Base-by-base conservation (phyloP, 1,140 invertebrate genomes). In the Eubasilissa regina region DNA sequence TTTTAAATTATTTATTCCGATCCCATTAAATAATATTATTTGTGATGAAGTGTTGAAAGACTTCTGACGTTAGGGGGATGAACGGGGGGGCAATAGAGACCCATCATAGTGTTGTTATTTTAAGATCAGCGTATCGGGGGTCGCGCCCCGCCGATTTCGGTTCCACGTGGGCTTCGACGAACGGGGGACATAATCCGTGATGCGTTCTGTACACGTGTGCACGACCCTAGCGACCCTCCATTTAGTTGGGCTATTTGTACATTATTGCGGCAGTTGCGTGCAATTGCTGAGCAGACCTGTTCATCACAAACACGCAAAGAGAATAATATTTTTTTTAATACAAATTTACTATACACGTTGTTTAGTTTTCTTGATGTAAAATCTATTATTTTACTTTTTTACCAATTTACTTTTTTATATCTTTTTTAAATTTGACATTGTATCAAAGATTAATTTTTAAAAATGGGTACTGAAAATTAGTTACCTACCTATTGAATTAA, bases 121-220 rank as follows among this genome's bases (percentile, higher is more conserved):
- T 62, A 62, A 62, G 25, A 62, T 62, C 60, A 25, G 60, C 19
- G 60, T 21, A n/a, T 43, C 15, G 55, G 17, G 55, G 55, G 55
- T 21, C 3, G 55, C 55, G 55, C 55, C 55, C 55, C 17, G n/a
- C 9, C 21, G 55, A 11, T 15, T 58, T 21, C 21, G 15, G 55
- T 15, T 15, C 55, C 45, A 56, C 51, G 19, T 47, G 55, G 17
- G 13, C 15, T 47, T 8, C 19, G 76, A n/a, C 35, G 74, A 15
- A 9, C 35, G n/a, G 43, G n/a, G 43, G 45, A 48, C 76, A 48
- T 53, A 78, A 70, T 78, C 76, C 25, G 47, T 11, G 58, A 12
- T 35, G 56, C 45, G 58, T 43, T 21, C 60, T 25, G 25, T 70
- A 64, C 76, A 78, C 76, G 76, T 78, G 76, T 64, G 70, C 19